Evolutionary conservation across 2,797 vertebrate genomes (phyloP).

Genomic region (Oreochromis grahami): DNA sequence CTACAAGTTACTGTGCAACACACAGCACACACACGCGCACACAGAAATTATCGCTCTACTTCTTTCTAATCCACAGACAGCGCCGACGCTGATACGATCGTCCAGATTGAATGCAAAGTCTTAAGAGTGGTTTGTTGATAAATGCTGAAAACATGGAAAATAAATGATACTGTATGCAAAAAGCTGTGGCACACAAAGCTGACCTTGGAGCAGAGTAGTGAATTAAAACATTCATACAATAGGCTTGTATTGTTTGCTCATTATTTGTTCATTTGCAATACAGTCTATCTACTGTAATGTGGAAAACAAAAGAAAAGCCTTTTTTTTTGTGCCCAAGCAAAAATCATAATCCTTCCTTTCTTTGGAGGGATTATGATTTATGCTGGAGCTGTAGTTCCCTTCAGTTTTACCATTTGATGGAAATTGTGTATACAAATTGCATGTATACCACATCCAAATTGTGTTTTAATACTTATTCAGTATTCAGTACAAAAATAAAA

Average conservation of each 20-base stretch:
- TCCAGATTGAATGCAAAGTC: conserved; percentile 12
- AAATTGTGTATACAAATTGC: conserved; percentile 17
- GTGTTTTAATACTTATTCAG: background rate
- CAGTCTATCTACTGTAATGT: conserved; percentile 41
- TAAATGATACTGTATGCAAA: conserved; percentile 19
- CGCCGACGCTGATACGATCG: conserved; percentile 26
- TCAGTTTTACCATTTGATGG: conserved; percentile 7
- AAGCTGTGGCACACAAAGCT: conserved; percentile 16
- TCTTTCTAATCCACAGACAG: conserved; percentile 35
- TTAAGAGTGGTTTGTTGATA: conserved; percentile 30
- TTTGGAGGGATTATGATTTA: conserved; percentile 40
- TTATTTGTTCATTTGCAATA: conserved; percentile 53
- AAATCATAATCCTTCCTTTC: conserved; percentile 46
- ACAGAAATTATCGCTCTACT: conserved; percentile 3
- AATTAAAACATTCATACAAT: conserved; percentile 41
- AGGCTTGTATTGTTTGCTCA: conserved; percentile 43
- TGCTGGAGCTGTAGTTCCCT: background rate
- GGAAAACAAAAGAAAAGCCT: conserved; percentile 29
- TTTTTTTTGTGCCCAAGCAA: conserved; percentile 32
- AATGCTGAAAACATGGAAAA: conserved; percentile 50
- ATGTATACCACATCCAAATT: background rate
- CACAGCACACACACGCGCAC: conserved; percentile 16
- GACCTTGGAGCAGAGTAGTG: conserved; percentile 21
- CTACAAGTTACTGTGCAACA: background rate
- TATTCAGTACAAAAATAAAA: background rate